Percentiles rank a stretch among this genome's conserved stretches.
Conservation (phyloP, 2,797 vertebrate species). For the Australoheros facetus region DNA sequence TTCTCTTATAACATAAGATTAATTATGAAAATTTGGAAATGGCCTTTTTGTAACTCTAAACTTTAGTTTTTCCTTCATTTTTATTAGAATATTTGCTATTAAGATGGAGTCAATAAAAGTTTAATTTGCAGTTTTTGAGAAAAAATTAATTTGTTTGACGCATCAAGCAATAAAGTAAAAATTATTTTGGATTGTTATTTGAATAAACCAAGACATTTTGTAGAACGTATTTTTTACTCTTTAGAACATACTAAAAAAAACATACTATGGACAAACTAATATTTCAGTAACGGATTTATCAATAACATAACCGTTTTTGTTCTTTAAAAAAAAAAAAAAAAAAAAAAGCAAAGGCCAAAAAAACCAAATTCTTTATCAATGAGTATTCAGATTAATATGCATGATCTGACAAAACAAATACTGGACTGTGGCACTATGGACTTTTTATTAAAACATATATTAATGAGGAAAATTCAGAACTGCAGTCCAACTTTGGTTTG, state of each 20-base stretch:
- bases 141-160: neutral
- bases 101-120: neutral
- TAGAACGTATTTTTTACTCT: neutral
- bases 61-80: neutral
- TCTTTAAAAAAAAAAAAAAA: no score
- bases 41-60: neutral
- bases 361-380: no score
- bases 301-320: neutral
- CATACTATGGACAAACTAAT: neutral
- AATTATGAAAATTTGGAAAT: neutral
- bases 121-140: no score
- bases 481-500: neutral
- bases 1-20: neutral
- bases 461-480: neutral
- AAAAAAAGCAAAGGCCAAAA: neutral
- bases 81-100: neutral
- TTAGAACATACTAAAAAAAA: neutral
- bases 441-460: neutral
- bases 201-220: neutral
- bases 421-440: neutral
- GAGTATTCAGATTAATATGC: neutral
- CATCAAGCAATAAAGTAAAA: neutral
- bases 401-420: no score
- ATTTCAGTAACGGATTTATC: no score
- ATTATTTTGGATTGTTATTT: neutral